phyloP scores from a whole-genome alignment of 2,888 invertebrate species.

The Stenchaetothrips biformis region DNA sequence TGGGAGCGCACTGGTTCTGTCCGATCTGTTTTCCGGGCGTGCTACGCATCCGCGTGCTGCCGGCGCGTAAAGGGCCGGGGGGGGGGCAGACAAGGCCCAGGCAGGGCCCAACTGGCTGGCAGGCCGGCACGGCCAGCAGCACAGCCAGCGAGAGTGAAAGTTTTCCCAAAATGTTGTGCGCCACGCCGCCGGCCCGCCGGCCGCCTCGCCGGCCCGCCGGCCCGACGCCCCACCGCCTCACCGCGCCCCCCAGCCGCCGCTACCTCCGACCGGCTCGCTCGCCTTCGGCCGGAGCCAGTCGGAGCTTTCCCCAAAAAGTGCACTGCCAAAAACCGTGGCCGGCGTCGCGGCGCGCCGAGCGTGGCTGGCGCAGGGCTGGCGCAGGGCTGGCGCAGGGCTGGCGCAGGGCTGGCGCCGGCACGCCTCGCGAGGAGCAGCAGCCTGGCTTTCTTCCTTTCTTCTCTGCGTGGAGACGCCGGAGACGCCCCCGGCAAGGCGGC shows the following conservation, averaged over 20 bases:
- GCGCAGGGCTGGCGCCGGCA: background rate
- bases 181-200: background rate
- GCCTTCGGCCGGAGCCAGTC: background rate
- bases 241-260: background rate
- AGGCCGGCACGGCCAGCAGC: too few relatives aligned
- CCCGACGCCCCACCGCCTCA: background rate
- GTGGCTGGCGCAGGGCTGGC: too few relatives aligned
- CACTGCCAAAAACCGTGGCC: constrained; percentile 4
- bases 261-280: background rate
- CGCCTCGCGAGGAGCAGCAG: too few relatives aligned
- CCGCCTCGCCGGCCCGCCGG: background rate
- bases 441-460: too few relatives aligned
- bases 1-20: too few relatives aligned
- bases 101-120: too few relatives aligned
- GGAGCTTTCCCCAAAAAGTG: constrained; percentile 20
- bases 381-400: background rate
- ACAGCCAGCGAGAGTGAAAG: constrained; percentile 13
- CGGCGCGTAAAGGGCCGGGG: background rate
- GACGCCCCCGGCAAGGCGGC: too few relatives aligned
- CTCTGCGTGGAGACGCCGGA: too few relatives aligned
- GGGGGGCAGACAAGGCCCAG: background rate
- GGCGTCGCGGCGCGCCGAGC: background rate
- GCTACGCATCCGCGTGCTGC: too few relatives aligned
- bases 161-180: constrained; percentile 23
- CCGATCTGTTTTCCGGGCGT: too few relatives aligned